These are phyloP conservation scores for Drosophila pseudotalamancana DNA, from an alignment of 2,888 invertebrate genomes.

Conservation along the genomic window DNA sequence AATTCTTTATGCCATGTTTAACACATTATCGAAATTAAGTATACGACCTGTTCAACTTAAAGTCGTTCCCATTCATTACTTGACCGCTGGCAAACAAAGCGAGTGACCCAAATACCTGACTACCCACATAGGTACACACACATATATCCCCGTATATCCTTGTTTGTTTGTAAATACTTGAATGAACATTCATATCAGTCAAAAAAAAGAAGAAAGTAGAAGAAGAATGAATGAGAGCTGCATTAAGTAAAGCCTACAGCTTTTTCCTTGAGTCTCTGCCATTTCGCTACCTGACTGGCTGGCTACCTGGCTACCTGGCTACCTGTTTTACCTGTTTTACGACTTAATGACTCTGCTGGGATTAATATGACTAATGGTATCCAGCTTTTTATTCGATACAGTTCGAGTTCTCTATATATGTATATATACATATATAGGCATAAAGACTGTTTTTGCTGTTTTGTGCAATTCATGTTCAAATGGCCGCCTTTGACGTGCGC, in stretches of 20 bases:
- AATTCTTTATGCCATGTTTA: constrained; percentile 8
- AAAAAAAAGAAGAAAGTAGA: constrained; percentile 11
- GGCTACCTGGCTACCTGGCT: no score
- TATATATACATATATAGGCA: neutral
- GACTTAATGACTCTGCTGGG: constrained; percentile 79
- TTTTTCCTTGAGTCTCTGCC: constrained; percentile 10
- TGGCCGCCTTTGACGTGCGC: constrained; percentile 41
- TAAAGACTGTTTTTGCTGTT: constrained; percentile 36
- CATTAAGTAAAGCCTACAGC: constrained; percentile 21
- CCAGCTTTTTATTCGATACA: constrained; percentile 64
- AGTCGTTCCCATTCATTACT: constrained; percentile 37
- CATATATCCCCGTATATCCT: neutral
- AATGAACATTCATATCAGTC: constrained; percentile 37
- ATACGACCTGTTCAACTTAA: constrained; percentile 44
- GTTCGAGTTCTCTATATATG: constrained; percentile 8
- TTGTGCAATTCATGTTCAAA: constrained; percentile 73
- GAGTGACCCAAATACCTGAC: constrained; percentile 46
- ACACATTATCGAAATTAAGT: constrained; percentile 40
- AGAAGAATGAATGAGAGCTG: neutral
- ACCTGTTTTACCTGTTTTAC: constrained; percentile 74
- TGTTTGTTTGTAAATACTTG: constrained; percentile 37
- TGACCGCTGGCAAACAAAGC: constrained; percentile 35
- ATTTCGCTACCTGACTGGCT: constrained; percentile 59
- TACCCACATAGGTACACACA: neutral
- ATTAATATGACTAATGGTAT: constrained; percentile 79